Percentiles rank a stretch among this genome's conserved stretches.
phyloP scores from a whole-genome alignment of 2,888 invertebrate species.

The Ectobius pallidus region DNA sequence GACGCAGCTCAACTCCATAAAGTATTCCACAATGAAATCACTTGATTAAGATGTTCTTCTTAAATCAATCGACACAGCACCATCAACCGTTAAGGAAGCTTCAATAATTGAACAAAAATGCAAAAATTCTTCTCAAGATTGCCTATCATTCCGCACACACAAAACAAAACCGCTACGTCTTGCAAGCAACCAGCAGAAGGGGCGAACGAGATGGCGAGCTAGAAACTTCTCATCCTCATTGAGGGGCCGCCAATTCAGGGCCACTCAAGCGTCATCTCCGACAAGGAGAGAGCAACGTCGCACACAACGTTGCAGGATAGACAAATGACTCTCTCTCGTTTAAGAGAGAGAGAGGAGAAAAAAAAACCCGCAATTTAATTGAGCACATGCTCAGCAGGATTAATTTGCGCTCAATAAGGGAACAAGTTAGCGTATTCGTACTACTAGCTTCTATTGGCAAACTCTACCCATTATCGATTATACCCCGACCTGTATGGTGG shows the following conservation, averaged over 20 bases:
- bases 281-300: conserved; percentile 2
- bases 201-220: conserved; percentile 33
- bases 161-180: not conserved
- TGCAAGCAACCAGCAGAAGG: conserved; percentile 37
- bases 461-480: too few species aligned
- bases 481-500: too few species aligned
- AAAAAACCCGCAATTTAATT: too few species aligned
- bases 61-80: not conserved
- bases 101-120: not conserved
- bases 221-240: conserved; percentile 33
- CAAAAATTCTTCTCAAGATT: not conserved
- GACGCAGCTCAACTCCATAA: not conserved
- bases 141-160: not conserved
- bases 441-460: too few species aligned
- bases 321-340: too few species aligned
- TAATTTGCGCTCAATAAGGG: too few species aligned
- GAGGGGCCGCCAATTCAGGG: conserved; percentile 39
- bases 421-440: too few species aligned
- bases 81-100: not conserved
- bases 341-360: too few species aligned
- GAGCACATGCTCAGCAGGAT: too few species aligned
- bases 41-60: not conserved
- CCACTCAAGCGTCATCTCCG: conserved; percentile 28
- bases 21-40: not conserved
- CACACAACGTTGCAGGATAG: too few species aligned